These are phyloP conservation scores for Cyanoderma ruficeps DNA, from an alignment of 2,113 vertebrate species.

Conservation along the genomic window DNA sequence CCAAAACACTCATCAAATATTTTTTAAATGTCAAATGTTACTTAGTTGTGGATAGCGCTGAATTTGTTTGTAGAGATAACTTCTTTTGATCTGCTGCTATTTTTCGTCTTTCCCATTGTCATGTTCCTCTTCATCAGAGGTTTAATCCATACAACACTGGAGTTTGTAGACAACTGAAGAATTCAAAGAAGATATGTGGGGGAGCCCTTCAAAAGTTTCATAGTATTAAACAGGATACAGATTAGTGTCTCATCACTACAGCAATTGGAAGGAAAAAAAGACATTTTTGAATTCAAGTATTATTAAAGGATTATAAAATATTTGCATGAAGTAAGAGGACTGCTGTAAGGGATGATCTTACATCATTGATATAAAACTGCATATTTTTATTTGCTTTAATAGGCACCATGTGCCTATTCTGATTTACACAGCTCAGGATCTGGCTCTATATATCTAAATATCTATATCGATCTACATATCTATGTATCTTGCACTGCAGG, in stretches of 20 bases:
- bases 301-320: not conserved
- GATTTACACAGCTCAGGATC: not conserved
- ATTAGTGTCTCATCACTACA: not conserved
- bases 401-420: not conserved
- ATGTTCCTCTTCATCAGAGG: conserved; percentile 16
- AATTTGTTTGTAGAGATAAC: conserved; percentile 63
- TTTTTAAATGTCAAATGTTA: conserved; percentile 73
- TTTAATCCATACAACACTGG: not conserved
- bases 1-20: conserved; percentile 76
- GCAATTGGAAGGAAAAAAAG: not conserved
- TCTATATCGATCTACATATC: too few species aligned
- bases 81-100: conserved; percentile 52
- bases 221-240: not conserved
- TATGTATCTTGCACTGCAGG: not conserved
- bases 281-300: not conserved
- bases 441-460: not conserved
- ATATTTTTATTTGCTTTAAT: not conserved
- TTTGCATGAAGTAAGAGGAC: not conserved
- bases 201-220: conserved; percentile 14
- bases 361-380: not conserved
- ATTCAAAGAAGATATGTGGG: not conserved
- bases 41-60: conserved; percentile 56
- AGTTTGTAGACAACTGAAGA: not conserved
- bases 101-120: conserved; percentile 19
- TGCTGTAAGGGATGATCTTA: not conserved